Conservation (phyloP, 35 echinoderm and acorn worm species). For the Apostichopus japonicus region DNA sequence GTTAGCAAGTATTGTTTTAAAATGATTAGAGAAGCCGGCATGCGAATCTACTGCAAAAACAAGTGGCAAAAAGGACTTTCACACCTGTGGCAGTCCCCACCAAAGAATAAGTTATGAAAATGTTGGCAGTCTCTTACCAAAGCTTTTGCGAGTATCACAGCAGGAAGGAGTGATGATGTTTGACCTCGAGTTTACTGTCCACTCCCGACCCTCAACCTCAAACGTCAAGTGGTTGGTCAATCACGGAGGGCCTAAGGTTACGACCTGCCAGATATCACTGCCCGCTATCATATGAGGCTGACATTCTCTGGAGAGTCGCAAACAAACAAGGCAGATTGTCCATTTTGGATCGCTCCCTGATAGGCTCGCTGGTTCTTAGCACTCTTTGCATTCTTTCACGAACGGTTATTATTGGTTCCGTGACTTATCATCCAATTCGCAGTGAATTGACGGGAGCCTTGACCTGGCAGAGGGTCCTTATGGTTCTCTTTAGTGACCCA, state of each 20-base stretch:
- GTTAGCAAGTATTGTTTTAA: conserved; percentile 1
- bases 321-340: conserved; percentile 18
- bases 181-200: conserved; percentile 42
- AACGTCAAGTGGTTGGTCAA: conserved; percentile 39
- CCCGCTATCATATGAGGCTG: not conserved
- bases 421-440: conserved; percentile 30
- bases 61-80: not conserved
- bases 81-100: not conserved
- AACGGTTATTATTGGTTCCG: conserved; percentile 34
- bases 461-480: conserved; percentile 1
- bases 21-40: not conserved
- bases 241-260: conserved; percentile 35
- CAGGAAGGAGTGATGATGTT: not conserved
- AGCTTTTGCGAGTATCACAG: conserved; percentile 9
- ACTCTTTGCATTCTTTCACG: conserved; percentile 41
- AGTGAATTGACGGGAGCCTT: not conserved
- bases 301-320: conserved; percentile 18
- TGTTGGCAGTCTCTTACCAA: conserved; percentile 11
- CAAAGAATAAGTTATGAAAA: not conserved
- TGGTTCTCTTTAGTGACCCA: conserved; percentile 20
- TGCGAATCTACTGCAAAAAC: not conserved
- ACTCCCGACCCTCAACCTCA: conserved; percentile 32
- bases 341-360: not conserved
- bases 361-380: not conserved
- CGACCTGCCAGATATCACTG: conserved; percentile 25